phyloP scores from a whole-genome alignment of 2,113 vertebrate species.

The Crotalus viridis region DNA sequence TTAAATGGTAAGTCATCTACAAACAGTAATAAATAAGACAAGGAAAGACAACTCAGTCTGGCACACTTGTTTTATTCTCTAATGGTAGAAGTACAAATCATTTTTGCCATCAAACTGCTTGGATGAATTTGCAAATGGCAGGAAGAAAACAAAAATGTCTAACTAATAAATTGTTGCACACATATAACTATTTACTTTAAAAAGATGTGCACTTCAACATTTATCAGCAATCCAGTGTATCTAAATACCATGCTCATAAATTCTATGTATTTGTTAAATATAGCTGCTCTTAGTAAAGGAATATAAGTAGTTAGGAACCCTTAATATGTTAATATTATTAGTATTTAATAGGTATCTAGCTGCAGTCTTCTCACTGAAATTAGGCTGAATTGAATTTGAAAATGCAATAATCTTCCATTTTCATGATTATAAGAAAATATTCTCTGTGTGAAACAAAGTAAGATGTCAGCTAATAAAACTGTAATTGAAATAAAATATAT shows the following conservation, averaged over 20 bases:
- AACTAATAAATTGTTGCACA: slow-evolving; percentile 37
- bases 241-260: slow-evolving; percentile 38
- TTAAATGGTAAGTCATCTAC: background rate
- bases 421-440: background rate
- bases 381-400: background rate
- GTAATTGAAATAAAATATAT: background rate
- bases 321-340: slow-evolving; percentile 55
- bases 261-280: slow-evolving; percentile 26
- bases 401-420: background rate
- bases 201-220: slow-evolving; percentile 57
- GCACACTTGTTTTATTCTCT: background rate
- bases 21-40: slow-evolving; percentile 28
- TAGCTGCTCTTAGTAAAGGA: slow-evolving; percentile 43
- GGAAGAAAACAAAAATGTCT: background rate
- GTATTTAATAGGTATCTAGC: slow-evolving; percentile 51
- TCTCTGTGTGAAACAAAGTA: background rate
- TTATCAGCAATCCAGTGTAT: slow-evolving; percentile 19
- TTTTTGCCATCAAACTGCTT: slow-evolving; percentile 36
- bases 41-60: slow-evolving; percentile 4
- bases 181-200: slow-evolving; percentile 42
- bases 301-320: slow-evolving; percentile 22
- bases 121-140: background rate
- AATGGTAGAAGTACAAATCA: slow-evolving; percentile 25
- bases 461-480: background rate
- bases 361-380: slow-evolving; percentile 42